phyloP scores from a whole-genome alignment of 2,113 vertebrate genomes.

The Pseudolaguvia tuberculata region DNA sequence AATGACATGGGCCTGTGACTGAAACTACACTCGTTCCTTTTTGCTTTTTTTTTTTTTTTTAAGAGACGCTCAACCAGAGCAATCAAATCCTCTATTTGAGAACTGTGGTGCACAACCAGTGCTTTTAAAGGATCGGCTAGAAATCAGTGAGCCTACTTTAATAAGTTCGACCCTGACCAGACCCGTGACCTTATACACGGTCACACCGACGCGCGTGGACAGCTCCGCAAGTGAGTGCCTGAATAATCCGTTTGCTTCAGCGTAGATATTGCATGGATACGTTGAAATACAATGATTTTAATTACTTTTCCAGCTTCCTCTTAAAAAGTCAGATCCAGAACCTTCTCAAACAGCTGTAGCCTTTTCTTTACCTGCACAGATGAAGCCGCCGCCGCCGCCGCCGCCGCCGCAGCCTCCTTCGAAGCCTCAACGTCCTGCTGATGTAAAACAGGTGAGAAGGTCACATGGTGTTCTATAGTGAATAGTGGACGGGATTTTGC shows the following conservation, averaged over 20 bases:
- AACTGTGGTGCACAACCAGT: conserved; percentile 19
- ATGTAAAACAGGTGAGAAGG: conserved; percentile 58
- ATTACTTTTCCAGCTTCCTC: conserved; percentile 50
- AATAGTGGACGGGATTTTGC: too few species aligned
- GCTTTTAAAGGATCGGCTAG: conserved; percentile 42
- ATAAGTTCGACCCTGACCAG: conserved; percentile 53
- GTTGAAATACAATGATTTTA: too few species aligned
- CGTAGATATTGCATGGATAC: too few species aligned
- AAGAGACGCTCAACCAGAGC: conserved; percentile 58
- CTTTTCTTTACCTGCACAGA: conserved; percentile 40
- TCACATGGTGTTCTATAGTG: neutral
- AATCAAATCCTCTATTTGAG: conserved; percentile 68
- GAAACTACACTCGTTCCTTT: too few species aligned
- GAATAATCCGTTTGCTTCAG: neutral
- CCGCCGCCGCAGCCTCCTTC: conserved; percentile 55
- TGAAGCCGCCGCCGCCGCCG: conserved; percentile 50
- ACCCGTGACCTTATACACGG: conserved; percentile 13
- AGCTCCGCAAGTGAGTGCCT: conserved; percentile 59
- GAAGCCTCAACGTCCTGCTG: conserved; percentile 56
- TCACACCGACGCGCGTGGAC: conserved; percentile 50
- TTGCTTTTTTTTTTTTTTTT: conserved; percentile 17
- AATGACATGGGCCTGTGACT: neutral
- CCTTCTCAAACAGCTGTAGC: neutral
- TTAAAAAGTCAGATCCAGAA: conserved; percentile 23
- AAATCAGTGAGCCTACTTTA: conserved; percentile 64